Base-by-base conservation (phyloP, 2,888 invertebrate species). In the Hedya salicella region DNA sequence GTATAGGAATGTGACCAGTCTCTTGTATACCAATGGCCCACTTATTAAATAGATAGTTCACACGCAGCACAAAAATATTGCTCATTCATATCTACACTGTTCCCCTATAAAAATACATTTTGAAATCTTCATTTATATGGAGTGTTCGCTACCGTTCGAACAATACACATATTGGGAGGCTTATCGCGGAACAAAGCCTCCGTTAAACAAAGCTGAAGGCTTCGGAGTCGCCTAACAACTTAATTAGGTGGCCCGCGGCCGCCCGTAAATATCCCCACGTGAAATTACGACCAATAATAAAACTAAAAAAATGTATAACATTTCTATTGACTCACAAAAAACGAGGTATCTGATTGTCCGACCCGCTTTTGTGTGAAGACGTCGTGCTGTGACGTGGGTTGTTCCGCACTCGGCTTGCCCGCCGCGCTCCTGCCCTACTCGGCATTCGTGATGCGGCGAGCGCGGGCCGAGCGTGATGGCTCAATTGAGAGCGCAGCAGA, bases 271-370 rank as follows among this genome's bases (percentile, higher is more conserved):
- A 91, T 89, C 82, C 85, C 83, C 78, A 91, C 86, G 91, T 90
- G 83, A 91, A 92, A 91, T 92, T 89, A 91, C 88, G 91, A 88
- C 87, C 88, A 86, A 91, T 91, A 90, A 91, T 91, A 91, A 91
- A 91, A 89, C 83, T 76, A 89, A 91, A 91, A 89, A 91, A 92
- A 89, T 86, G 83, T 88, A 91, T 90, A 89, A 91, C 89, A 90
- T 91, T 91, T 91, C 90, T 91, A 91, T 91, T 89, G 87, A 86
- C 80, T 81, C 81, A 91, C 88, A 91, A 91, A 91, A 91, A 91
- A 86, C 78, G 81, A 81, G 83, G 85, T 81, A 81, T 86, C 85
- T 80, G 90, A 91, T 89, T 89, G 90, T 91, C 86, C 87, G 86
- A 78, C 72, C 79, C 82, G 87, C 85, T 87, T 88, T 89, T 91